Percentiles rank a stretch among this genome's conserved stretches.
Evolutionary conservation across 2,113 vertebrate species (phyloP).

Genomic region (Melospiza georgiana): DNA sequence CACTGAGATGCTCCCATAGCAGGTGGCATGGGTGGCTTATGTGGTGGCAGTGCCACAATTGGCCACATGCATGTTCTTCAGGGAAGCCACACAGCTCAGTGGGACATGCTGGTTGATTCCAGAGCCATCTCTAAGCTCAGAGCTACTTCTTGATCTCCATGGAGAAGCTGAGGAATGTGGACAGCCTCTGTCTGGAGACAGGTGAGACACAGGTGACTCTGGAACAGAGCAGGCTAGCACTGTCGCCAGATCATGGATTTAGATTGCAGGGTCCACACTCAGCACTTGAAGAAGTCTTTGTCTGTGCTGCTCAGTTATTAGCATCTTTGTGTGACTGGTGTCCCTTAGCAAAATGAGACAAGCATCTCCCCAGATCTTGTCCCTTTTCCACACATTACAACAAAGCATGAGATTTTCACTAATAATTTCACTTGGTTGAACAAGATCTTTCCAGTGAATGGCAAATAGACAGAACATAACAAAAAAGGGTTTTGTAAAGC

Average conservation of each 20-base stretch:
- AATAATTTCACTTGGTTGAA: not conserved
- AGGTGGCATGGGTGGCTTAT: not conserved
- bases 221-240: not conserved
- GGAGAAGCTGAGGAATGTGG: not conserved
- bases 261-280: not conserved
- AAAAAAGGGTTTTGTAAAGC: not conserved
- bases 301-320: not conserved
- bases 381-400: not conserved
- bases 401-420: not conserved
- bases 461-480: not conserved
- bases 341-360: not conserved
- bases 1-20: not conserved
- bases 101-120: not conserved
- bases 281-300: not conserved
- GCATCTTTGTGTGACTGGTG: not conserved
- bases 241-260: not conserved
- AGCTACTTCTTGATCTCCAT: not conserved
- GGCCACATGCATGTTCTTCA: not conserved
- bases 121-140: not conserved
- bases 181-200: not conserved
- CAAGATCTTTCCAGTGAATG: not conserved
- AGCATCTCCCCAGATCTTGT: not conserved
- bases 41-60: accelerated
- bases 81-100: not conserved
- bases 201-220: not conserved